Evolutionary conservation across 92 coral and sea anemone genomes (phyloP).

Genomic region (Diadumene lineata): DNA sequence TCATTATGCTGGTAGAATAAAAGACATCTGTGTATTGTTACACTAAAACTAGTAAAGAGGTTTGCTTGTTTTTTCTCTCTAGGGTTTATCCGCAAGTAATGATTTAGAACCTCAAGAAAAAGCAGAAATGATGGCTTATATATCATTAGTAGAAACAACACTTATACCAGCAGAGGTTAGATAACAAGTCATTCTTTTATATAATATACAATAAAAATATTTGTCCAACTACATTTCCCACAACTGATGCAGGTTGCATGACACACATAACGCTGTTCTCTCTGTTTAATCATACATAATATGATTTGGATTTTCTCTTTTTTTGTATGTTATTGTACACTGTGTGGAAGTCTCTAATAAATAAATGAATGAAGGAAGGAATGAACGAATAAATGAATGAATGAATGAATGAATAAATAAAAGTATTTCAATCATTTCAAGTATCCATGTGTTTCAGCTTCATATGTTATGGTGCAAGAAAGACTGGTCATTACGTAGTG

Average conservation of each 20-base stretch:
- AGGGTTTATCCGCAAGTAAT: constrained; percentile 69
- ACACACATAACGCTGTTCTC: background rate
- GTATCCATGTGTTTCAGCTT: constrained; percentile 40
- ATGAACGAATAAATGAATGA: no score
- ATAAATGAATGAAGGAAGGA: no score
- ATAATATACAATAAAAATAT: no score
- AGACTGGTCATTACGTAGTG: constrained; percentile 57
- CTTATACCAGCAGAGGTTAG: constrained; percentile 81
- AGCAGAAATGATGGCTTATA: constrained; percentile 82
- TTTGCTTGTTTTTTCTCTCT: background rate
- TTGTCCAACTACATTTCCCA: background rate
- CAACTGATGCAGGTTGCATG: background rate
- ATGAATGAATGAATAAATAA: no score
- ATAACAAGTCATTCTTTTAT: no score
- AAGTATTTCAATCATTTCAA: no score
- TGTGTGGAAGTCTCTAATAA: no score
- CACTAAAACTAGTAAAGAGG: background rate
- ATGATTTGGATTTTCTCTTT: background rate
- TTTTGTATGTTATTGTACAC: no score
- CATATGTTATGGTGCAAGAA: constrained; percentile 87
- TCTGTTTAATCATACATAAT: background rate
- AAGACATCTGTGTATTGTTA: no score
- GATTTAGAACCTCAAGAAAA: constrained; percentile 49
- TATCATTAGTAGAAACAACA: constrained; percentile 69
- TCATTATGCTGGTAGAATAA: no score